Evolutionary conservation across 2,888 invertebrate genomes (phyloP).

Genomic region (Trachelus stipa): DNA sequence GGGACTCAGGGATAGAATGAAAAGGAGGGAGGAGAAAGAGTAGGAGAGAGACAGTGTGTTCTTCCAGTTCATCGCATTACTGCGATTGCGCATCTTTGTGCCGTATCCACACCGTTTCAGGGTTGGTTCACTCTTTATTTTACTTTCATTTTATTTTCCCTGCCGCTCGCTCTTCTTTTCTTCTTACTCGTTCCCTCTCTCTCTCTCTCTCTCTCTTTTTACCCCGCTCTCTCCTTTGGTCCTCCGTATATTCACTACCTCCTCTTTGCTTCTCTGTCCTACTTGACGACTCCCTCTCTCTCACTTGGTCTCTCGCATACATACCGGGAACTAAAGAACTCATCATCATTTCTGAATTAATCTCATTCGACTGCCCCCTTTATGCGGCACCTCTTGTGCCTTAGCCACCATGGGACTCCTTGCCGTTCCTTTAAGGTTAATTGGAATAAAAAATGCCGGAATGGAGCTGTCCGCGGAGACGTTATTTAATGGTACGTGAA

Average conservation of each 20-base stretch:
- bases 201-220: background rate
- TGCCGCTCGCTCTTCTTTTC: background rate
- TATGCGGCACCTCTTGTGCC: slow-evolving; percentile 32
- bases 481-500: slow-evolving; percentile 15
- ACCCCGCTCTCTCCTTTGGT: background rate
- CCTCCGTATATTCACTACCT: background rate
- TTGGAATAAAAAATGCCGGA: slow-evolving; percentile 52
- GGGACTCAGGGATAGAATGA: slow-evolving; percentile 21
- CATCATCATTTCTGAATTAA: slow-evolving; percentile 57
- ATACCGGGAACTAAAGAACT: slow-evolving; percentile 37
- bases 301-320: slow-evolving; percentile 14
- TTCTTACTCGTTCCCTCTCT: background rate
- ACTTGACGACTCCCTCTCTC: slow-evolving; percentile 24
- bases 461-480: slow-evolving; percentile 11
- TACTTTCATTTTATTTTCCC: background rate
- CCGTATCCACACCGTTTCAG: slow-evolving; percentile 24
- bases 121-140: slow-evolving; percentile 3
- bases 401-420: slow-evolving; percentile 33
- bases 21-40: background rate
- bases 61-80: slow-evolving; percentile 14
- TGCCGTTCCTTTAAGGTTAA: slow-evolving; percentile 55
- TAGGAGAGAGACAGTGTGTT: slow-evolving; percentile 13
- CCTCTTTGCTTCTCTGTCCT: background rate
- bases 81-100: slow-evolving; percentile 31
- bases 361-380: slow-evolving; percentile 60